Percentiles rank a stretch among this genome's conserved stretches.
These are phyloP conservation scores for Percopsis transmontana DNA, from an alignment of 2,113 vertebrate species.

Conservation along the genomic window DNA sequence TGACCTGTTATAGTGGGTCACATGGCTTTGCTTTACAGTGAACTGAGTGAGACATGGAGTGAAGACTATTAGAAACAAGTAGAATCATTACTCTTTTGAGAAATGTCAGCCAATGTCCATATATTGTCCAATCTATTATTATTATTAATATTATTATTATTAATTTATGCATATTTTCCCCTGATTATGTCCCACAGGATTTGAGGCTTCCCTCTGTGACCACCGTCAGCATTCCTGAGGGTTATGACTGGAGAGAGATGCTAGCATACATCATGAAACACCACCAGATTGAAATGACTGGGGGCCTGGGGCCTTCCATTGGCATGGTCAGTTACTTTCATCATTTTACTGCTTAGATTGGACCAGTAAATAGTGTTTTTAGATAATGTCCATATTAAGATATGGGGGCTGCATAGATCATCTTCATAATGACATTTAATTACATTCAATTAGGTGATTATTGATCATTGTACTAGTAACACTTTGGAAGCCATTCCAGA, in stretches of 20 bases:
- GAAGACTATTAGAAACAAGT: too few relatives aligned
- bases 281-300: constrained; percentile 85
- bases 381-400: too few relatives aligned
- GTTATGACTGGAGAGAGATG: constrained; percentile 89
- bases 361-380: too few relatives aligned
- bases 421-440: too few relatives aligned
- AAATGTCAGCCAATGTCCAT: too few relatives aligned
- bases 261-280: constrained; percentile 83
- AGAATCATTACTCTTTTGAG: too few relatives aligned
- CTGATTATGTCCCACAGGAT: constrained; percentile 57
- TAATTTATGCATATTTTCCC: not conserved
- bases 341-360: not conserved
- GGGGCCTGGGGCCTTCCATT: constrained; percentile 87
- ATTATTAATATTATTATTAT: not conserved
- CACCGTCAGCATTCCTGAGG: constrained; percentile 82
- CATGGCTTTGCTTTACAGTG: not conserved
- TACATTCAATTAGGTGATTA: too few relatives aligned
- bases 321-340: constrained; percentile 82
- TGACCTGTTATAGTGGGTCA: not conserved
- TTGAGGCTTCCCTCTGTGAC: constrained; percentile 90
- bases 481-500: not conserved
- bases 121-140: too few relatives aligned
- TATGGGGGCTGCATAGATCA: too few relatives aligned
- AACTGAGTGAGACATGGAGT: not conserved
- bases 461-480: not conserved